Evolutionary conservation across 2,888 invertebrate genomes (phyloP), one percentile per base, ranked within the genome.

Genomic region (Leucophenga maculata): DNA sequence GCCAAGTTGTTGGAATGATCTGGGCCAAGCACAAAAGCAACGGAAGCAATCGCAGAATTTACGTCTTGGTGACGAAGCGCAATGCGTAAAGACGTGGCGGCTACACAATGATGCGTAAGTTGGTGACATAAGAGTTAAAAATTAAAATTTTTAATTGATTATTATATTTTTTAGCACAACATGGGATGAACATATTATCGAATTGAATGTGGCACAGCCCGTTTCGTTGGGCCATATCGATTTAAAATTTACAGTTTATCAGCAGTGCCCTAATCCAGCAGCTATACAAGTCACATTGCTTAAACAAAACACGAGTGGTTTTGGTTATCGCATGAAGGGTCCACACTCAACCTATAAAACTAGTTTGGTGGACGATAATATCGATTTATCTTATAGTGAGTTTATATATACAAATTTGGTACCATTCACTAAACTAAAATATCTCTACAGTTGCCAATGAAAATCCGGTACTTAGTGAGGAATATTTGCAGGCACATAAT

Each of bases 141-240:
- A 48, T 6, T 44, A 11, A 48, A 20, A 4, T n/a, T 50, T 50
- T 6, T 8, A 16, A 16, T 16, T 50, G 6, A 16, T 16, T 11
- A 64, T 6, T 39, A 11, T 26, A 14, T 67, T 54, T 22, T 16
- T 22, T 83, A 91, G 92, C 65, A 92, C 94, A 22, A 96, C 97
- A 0, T 97, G 96, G 95, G 96, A 97, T 84, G 97, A 97, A 85
- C 97, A 97, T 82, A 92, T 97, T 31, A 93, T 97, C 80, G 97
- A 97, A 87, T 89, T 97, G 8, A 95, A 96, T 0, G 87, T 97
- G 67, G 95, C 96, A 0, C 92, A 93, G 75, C 93, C 93, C 64
- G 92, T 93, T 1, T 92, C 92, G 46, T 90, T 97, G 68, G 96
- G 96, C n/a, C 97, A 97, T 83, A 93, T 97, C 26, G 97, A 97